These are phyloP conservation scores for Epizoanthus ramosus DNA, from an alignment of 92 coral and sea anemone genomes.

Conservation along the genomic window DNA sequence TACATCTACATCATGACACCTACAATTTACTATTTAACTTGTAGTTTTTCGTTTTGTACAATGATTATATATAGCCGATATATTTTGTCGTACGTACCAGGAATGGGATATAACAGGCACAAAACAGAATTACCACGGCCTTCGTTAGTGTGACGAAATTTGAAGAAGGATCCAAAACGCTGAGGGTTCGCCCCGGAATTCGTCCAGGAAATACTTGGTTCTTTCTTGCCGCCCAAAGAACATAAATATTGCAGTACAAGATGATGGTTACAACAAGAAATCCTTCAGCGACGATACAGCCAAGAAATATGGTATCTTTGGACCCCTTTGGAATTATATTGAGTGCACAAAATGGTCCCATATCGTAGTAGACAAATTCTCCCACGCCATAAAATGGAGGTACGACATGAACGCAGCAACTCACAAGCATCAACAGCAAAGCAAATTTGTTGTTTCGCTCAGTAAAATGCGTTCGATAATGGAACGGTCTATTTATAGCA, in stretches of 20 bases:
- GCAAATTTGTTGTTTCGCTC: slow-evolving; percentile 15
- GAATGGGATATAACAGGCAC: slow-evolving; percentile 43
- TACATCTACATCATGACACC: too few species aligned
- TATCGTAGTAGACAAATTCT: slow-evolving; percentile 42
- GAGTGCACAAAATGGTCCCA: slow-evolving; percentile 48
- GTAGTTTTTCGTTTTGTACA: too few species aligned
- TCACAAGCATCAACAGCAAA: neutral
- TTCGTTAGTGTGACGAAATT: slow-evolving; percentile 43
- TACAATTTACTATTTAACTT: too few species aligned
- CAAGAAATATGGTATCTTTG: slow-evolving; percentile 33
- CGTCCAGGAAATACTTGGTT: neutral
- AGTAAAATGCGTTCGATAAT: slow-evolving; percentile 33
- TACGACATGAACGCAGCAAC: neutral
- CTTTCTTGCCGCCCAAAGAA: slow-evolving; percentile 1
- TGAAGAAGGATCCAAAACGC: slow-evolving; percentile 2
- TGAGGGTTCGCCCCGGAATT: neutral
- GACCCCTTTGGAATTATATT: slow-evolving; percentile 47
- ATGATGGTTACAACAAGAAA: slow-evolving; percentile 1
- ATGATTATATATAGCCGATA: neutral
- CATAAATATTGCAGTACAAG: slow-evolving; percentile 25
- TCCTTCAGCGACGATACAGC: slow-evolving; percentile 34
- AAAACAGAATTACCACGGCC: slow-evolving; percentile 38
- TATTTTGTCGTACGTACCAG: slow-evolving; percentile 30
- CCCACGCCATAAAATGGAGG: slow-evolving; percentile 48
- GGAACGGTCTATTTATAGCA: slow-evolving; percentile 12